Evolutionary conservation across 1,140 invertebrate genomes (phyloP).

Genomic region (Scylla paramamosain): DNA sequence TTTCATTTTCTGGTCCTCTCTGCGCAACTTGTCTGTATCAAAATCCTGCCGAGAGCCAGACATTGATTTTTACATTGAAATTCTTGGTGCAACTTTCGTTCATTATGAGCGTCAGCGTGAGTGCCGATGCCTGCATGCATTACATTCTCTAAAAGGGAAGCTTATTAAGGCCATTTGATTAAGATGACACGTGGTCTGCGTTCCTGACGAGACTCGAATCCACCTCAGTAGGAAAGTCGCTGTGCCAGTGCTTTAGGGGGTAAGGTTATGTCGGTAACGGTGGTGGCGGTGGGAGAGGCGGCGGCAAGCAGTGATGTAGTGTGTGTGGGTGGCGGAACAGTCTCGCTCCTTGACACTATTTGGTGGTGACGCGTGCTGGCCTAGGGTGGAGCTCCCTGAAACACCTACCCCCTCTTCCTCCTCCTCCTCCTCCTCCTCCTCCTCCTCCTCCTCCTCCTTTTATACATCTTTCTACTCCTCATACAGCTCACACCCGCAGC

Average conservation of each 20-base stretch:
- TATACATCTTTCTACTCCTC: background rate
- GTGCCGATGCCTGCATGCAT: background rate
- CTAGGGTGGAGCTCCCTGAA: background rate
- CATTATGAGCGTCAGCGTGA: background rate
- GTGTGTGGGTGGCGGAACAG: background rate
- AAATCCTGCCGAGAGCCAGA: background rate
- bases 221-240: no score
- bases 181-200: no score
- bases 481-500: background rate
- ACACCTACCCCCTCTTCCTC: background rate
- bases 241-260: background rate
- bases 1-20: background rate
- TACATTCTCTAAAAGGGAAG: background rate
- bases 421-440: background rate
- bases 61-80: conserved; percentile 12
- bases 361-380: background rate
- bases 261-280: background rate
- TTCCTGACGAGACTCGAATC: no score
- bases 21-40: background rate
- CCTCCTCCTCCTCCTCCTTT: no score
- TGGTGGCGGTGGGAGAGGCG: background rate
- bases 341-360: background rate
- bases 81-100: background rate
- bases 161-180: no score
- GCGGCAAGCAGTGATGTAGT: background rate